Conservation (phyloP, 2,888 invertebrate genomes). For the Ectobius pallidus region DNA sequence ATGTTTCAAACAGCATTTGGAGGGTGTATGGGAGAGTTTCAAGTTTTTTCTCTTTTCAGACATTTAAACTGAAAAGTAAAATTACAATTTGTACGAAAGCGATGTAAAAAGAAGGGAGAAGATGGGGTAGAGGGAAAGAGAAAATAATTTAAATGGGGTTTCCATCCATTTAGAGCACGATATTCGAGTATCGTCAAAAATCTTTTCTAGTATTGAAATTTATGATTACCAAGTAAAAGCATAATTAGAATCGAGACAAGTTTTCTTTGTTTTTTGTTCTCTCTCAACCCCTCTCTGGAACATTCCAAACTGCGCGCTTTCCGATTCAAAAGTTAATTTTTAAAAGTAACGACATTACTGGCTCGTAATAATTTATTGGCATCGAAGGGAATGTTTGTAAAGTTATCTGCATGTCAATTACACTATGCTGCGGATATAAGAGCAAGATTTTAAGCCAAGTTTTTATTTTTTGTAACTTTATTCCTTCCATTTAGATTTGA, state of each 20-base stretch:
- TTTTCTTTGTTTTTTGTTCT: constrained; percentile 9
- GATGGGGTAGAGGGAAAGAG: background rate
- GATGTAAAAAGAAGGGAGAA: background rate
- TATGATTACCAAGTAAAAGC: constrained; percentile 32
- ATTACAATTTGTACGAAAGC: constrained; percentile 11
- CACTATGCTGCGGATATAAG: background rate
- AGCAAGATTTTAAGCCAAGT: background rate
- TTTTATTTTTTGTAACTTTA: background rate
- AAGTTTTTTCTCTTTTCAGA: constrained; percentile 25
- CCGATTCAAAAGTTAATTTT: constrained; percentile 40
- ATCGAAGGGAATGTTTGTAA: constrained; percentile 1
- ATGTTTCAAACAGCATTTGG: background rate
- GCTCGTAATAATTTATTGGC: background rate
- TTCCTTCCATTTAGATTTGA: background rate
- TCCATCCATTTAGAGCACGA: constrained; percentile 20
- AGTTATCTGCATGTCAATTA: constrained; percentile 8
- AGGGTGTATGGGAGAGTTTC: background rate
- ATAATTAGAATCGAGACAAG: constrained; percentile 32
- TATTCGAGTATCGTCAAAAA: constrained; percentile 31
- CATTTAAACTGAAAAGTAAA: constrained; percentile 20
- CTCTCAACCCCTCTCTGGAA: no score
- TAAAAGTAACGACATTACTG: constrained; percentile 30
- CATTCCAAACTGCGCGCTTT: constrained; percentile 6
- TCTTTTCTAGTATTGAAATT: constrained; percentile 35
- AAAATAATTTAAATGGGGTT: constrained; percentile 32